Evolutionary conservation across 2,888 invertebrate species (phyloP), one percentile per base, ranked within the genome.

Genomic region (Troilus luridus): DNA sequence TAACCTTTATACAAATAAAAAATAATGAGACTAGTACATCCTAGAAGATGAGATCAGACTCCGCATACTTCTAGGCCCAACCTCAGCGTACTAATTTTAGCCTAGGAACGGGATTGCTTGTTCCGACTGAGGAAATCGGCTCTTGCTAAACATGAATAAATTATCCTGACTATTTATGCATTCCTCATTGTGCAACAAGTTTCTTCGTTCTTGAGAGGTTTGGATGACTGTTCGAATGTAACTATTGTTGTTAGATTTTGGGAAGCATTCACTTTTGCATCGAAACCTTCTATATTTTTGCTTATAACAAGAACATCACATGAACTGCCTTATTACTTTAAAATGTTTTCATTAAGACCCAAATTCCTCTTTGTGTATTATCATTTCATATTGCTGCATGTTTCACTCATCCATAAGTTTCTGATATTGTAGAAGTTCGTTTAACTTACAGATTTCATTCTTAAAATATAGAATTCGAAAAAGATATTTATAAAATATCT

Each of bases 11-110:
- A 41, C 59, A 12, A 10, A 59, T 59, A 59, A 8, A 59, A 59
- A 12, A 27, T 67, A 67, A 24, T 24, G 24, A 67, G n/a, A n/a
- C n/a, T n/a, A 24, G 10, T 10, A 67, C 9, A 67, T 67, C 64
- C 64, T 10, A 10, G 24, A 3, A 14, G 27, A 67, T 67, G 67
- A 67, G 14, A 67, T 27, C 67, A 67, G 12, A 14, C 27, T 27
- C 24, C 5, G 67, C 67, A 67, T 67, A 67, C 24, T 67, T 67
- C 67, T 14, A 67, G 14, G 67, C 67, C 24, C 27, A 67, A 67
- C 67, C 67, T 67, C 67, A 27, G 67, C 67, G 67, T 67, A 67
- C 67, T 67, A 67, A 67, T 67, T 67, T 67, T 24, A 67, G 12
- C 24, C 67, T 24, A 67, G 67, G 19, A 67, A 27, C 67, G 24